Conservation (phyloP, 2,113 vertebrate species). For the Ahaetulla prasina region DNA sequence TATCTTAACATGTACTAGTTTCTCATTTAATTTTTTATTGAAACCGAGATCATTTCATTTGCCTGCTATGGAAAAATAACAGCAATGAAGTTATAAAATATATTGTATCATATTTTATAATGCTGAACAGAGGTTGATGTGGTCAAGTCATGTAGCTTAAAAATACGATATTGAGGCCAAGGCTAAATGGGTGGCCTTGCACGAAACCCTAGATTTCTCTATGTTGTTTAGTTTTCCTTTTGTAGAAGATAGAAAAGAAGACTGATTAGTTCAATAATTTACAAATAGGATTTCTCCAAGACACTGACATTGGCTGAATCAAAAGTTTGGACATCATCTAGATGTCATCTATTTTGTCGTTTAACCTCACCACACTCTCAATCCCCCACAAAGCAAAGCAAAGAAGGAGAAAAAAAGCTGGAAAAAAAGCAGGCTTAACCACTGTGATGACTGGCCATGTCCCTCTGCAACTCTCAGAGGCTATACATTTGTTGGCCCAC, state of each 20-base stretch:
- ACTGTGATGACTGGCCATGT: neutral
- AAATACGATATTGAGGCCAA: neutral
- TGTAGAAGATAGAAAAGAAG: neutral
- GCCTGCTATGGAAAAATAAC: neutral
- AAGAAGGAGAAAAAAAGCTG: neutral
- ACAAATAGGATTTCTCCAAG: neutral
- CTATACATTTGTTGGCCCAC: neutral
- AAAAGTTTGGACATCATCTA: neutral
- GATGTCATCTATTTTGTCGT: neutral
- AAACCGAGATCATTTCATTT: conserved; percentile 7
- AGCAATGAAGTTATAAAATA: neutral
- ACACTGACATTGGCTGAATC: neutral
- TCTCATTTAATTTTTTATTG: neutral
- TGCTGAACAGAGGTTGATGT: conserved; percentile 11
- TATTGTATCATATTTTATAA: conserved; percentile 6
- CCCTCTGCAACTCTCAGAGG: neutral
- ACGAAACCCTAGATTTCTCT: neutral
- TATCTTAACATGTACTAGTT: conserved; percentile 13
- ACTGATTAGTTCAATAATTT: neutral
- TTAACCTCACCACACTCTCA: neutral
- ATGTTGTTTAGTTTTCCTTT: neutral
- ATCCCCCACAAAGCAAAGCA: neutral
- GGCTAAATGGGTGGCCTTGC: conserved; percentile 9
- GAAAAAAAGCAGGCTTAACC: neutral
- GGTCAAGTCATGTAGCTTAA: conserved; percentile 5